These are phyloP conservation scores for Psettodes erumei DNA, from an alignment of 2,113 vertebrate species.

Conservation along the genomic window DNA sequence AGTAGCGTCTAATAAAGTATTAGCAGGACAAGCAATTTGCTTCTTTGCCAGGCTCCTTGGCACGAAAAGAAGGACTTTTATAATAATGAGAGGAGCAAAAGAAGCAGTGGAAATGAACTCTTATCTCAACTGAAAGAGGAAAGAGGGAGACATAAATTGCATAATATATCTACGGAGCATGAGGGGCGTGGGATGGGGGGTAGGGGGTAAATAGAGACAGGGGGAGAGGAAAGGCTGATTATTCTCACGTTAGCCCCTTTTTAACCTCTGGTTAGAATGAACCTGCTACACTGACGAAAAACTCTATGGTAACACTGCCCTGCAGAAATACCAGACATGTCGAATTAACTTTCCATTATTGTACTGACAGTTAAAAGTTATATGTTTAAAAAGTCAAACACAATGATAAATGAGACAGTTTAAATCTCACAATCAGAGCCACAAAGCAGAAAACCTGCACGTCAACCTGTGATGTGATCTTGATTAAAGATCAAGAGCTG, in stretches of 20 bases:
- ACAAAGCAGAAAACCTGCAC: neutral
- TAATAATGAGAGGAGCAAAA: constrained; percentile 75
- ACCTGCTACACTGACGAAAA: constrained; percentile 49
- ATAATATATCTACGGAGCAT: constrained; percentile 73
- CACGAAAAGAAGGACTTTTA: constrained; percentile 73
- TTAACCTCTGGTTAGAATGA: constrained; percentile 63
- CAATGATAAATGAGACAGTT: neutral
- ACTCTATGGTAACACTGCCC: constrained; percentile 23
- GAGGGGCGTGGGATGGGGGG: constrained; percentile 23
- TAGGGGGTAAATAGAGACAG: constrained; percentile 59
- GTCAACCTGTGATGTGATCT: neutral
- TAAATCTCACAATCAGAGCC: neutral
- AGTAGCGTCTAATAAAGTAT: constrained; percentile 72
- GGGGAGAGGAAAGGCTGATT: constrained; percentile 56
- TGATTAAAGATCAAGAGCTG: constrained; percentile 15
- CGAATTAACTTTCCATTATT: constrained; percentile 39
- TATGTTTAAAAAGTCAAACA: constrained; percentile 15
- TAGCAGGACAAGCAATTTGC: constrained; percentile 78
- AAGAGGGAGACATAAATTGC: constrained; percentile 75
- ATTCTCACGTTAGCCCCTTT: constrained; percentile 66
- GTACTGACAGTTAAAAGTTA: constrained; percentile 30
- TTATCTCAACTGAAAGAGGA: constrained; percentile 73
- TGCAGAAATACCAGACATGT: constrained; percentile 10
- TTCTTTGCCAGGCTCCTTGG: constrained; percentile 68
- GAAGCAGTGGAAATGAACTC: constrained; percentile 76